Conservation (phyloP, 2,888 invertebrate species). For the Colletes collaris region DNA sequence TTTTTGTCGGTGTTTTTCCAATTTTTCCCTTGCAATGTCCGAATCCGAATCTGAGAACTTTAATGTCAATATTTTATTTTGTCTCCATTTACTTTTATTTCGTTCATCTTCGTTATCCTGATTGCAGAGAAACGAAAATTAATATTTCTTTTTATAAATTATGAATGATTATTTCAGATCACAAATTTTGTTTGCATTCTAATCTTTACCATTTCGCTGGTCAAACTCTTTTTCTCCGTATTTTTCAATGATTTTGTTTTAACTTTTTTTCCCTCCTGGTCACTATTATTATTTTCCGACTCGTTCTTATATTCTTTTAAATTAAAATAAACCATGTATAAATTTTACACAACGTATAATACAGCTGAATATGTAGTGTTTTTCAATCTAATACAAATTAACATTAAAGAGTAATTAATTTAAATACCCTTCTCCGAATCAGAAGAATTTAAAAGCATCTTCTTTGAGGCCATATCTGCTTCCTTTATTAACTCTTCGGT, state of each 20-base stretch:
- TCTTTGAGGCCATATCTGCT: constrained; percentile 57
- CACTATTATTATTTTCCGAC: constrained; percentile 19
- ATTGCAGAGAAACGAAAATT: constrained; percentile 2
- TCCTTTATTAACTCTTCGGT: constrained; percentile 52
- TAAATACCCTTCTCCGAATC: constrained; percentile 57
- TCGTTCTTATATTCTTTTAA: constrained; percentile 5
- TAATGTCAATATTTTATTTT: constrained; percentile 72
- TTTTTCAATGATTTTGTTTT: constrained; percentile 23
- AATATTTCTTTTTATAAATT: constrained; percentile 1
- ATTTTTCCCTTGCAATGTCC: constrained; percentile 73
- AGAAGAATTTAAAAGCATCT: constrained; percentile 51
- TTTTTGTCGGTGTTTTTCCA: constrained; percentile 54
- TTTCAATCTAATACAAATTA: not conserved
- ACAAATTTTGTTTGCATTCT: constrained; percentile 8
- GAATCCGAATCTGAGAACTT: constrained; percentile 74
- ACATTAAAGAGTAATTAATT: not conserved
- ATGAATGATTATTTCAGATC: not conserved
- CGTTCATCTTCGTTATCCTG: constrained; percentile 44
- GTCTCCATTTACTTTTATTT: constrained; percentile 70
- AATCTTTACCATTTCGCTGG: constrained; percentile 29
- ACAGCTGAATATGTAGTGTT: not conserved
- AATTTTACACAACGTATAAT: not conserved
- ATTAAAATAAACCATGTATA: constrained; percentile 2
- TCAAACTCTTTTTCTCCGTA: constrained; percentile 18
- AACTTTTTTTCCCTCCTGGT: constrained; percentile 14